These are phyloP conservation scores for Pangasius mekongensis DNA, from an alignment of 2,797 vertebrate genomes.

Conservation along the genomic window DNA sequence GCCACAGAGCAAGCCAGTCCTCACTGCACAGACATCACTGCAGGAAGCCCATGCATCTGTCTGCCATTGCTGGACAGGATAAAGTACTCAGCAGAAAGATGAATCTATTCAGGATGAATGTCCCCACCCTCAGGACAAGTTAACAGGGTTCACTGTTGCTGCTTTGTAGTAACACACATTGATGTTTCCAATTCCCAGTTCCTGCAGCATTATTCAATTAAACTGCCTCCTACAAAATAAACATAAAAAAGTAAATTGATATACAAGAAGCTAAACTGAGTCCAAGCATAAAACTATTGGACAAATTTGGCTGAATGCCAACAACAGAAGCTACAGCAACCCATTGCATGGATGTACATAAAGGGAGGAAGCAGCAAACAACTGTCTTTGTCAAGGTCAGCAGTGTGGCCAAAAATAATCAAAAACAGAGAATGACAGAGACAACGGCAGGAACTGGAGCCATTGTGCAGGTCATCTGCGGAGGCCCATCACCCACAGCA, in stretches of 20 bases:
- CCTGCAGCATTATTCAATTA: constrained; percentile 57
- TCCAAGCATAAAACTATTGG: not conserved
- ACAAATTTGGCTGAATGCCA: constrained; percentile 29
- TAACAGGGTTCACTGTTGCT: constrained; percentile 27
- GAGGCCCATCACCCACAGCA: constrained; percentile 46
- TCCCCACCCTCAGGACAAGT: constrained; percentile 6
- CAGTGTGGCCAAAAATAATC: constrained; percentile 67
- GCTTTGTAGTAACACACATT: not conserved
- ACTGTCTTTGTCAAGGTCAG: constrained; percentile 60
- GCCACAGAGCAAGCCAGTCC: constrained; percentile 56
- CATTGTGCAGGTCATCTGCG: constrained; percentile 50
- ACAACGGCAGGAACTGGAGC: constrained; percentile 58
- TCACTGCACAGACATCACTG: constrained; percentile 65
- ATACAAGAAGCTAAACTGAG: not conserved
- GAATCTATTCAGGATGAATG: constrained; percentile 27
- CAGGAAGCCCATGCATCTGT: constrained; percentile 49
- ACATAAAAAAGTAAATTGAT: constrained; percentile 13
- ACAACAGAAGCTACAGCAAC: constrained; percentile 26
- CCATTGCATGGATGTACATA: constrained; percentile 33
- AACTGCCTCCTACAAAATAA: constrained; percentile 65
- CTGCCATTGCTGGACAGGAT: constrained; percentile 32
- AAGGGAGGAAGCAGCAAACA: constrained; percentile 58
- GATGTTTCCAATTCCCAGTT: constrained; percentile 29
- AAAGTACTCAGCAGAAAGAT: constrained; percentile 36
- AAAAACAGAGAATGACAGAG: constrained; percentile 28